Percentiles rank a stretch among this genome's conserved stretches.
Conservation (phyloP, 2,113 vertebrate genomes). For the Halcyon malimbica region DNA sequence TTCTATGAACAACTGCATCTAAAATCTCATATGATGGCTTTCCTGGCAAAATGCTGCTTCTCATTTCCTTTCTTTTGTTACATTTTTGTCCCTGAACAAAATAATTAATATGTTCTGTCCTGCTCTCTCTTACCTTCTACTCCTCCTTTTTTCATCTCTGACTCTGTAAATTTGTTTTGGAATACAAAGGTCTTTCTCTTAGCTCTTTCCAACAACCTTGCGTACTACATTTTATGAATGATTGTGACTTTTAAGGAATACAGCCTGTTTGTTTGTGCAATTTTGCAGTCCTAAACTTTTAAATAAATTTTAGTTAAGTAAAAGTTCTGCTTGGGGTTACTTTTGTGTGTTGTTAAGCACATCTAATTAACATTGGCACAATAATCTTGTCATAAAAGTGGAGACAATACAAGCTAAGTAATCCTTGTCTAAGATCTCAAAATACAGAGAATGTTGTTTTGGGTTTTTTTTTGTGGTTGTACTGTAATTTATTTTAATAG, state of each 20-base stretch:
- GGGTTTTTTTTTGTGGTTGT: neutral
- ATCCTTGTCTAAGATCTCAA: neutral
- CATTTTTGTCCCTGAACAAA: neutral
- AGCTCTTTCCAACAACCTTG: neutral
- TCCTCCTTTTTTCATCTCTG: neutral
- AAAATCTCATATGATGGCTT: neutral
- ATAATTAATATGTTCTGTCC: slow-evolving; percentile 13
- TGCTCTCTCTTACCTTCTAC: neutral
- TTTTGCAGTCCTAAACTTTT: slow-evolving; percentile 43
- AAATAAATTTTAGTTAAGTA: slow-evolving; percentile 47
- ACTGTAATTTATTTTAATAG: slow-evolving; percentile 25
- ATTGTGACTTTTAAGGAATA: neutral
- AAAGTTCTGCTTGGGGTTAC: slow-evolving; percentile 36
- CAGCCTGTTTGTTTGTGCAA: neutral
- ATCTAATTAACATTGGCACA: slow-evolving; percentile 33
- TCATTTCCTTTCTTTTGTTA: neutral
- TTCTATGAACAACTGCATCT: neutral
- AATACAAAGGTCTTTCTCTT: neutral
- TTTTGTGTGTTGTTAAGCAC: slow-evolving; percentile 49
- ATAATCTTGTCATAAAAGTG: slow-evolving; percentile 18
- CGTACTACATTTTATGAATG: slow-evolving; percentile 23
- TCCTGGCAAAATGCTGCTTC: neutral
- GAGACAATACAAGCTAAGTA: slow-evolving; percentile 11
- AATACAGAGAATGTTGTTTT: neutral
- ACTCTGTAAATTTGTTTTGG: slow-evolving; percentile 6